Evolutionary conservation across 2,888 invertebrate genomes (phyloP), one percentile per base, ranked within the genome.

Genomic region (Nesidiocoris tenuis): DNA sequence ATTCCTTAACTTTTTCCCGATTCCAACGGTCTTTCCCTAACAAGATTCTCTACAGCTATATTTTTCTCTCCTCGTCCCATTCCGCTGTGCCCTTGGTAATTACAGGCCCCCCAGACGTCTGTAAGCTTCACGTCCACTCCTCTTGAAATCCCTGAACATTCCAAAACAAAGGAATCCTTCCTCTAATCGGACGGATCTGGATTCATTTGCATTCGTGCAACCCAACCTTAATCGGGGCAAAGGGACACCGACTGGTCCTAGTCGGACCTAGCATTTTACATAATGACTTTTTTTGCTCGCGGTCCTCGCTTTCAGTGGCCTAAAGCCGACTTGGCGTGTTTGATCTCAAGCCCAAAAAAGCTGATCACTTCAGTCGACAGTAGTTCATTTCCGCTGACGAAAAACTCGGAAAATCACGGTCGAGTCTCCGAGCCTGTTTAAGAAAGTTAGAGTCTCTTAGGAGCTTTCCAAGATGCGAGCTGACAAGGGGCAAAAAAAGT

Each of bases 201-300:
- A 65, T 65, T 67, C 67, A 67, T 67, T 67, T 67, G 67, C 67
- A 67, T 67, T 67, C 55, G 54, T 67, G 55, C 67, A 22, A 21
- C 22, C 55, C 55, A 21, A 67, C 55, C 55, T n/a, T 67, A 67
- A 67, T 67, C 67, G 67, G 56, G 22, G 67, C 19, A 39, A 18
- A 21, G 55, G 67, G 66, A 66, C 66, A 1, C 39, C 39, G 39
- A 39, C 39, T 39, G 39, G 39, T 39, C 5, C 39, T 39, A 39
- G 39, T 12, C 39, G 39, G 39, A 39, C 39, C 39, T 39, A 39
- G 39, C 39, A 39, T 39, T 39, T 39, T 39, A 39, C 39, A 39
- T 39, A 39, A 39, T 39, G 39, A 39, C 39, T 39, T 39, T 39
- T n/a, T 39, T 39, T 39, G 39, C 39, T 39, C 39, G 39, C 39